Conservation (phyloP, 2,797 vertebrate species). For the Pangasius djambal region DNA sequence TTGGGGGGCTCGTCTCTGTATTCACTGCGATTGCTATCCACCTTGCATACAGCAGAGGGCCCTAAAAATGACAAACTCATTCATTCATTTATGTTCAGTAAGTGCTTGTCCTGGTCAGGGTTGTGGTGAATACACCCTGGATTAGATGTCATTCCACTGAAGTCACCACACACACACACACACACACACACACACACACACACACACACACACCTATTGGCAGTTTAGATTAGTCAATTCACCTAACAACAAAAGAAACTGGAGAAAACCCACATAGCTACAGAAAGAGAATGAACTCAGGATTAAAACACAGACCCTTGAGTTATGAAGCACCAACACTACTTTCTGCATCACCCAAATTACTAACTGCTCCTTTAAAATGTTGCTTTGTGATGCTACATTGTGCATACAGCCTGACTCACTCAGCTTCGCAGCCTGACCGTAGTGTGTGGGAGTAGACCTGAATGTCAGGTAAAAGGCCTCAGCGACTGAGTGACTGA, state of each 20-base stretch:
- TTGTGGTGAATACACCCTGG: not conserved
- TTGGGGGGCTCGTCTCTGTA: not conserved
- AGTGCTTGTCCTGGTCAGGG: not conserved
- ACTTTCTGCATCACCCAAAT: not conserved
- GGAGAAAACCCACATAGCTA: not conserved
- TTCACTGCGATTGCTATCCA: not conserved
- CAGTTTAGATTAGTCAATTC: not conserved
- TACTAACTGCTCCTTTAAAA: slow-evolving; percentile 2
- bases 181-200: not conserved
- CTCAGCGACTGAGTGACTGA: not conserved
- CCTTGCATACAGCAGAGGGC: not conserved
- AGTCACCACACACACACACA: not conserved
- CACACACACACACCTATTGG: not conserved
- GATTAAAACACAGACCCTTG: not conserved
- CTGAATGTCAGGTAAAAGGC: not conserved
- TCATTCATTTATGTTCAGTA: not conserved
- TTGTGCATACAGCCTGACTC: not conserved
- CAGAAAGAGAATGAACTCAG: not conserved
- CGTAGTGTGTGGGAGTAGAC: slow-evolving; percentile 13
- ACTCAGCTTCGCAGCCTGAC: not conserved
- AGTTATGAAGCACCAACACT: not conserved
- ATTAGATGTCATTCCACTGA: not conserved
- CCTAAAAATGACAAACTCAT: not conserved
- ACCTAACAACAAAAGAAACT: not conserved
- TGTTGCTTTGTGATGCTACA: not conserved